phyloP scores from a whole-genome alignment of 2,113 vertebrate species.

The Cyanocitta stelleri region DNA sequence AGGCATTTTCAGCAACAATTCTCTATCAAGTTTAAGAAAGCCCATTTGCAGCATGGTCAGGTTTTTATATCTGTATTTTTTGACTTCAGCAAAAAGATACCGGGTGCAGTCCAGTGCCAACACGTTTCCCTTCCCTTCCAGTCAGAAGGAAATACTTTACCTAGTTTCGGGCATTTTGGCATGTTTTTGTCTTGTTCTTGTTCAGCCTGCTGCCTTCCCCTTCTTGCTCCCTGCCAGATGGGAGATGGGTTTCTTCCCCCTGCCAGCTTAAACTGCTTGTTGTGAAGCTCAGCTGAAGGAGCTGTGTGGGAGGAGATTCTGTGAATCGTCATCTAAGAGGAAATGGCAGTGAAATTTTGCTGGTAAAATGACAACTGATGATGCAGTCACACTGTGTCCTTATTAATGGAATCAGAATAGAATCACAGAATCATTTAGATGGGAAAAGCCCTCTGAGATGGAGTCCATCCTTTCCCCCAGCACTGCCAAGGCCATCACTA shows the following conservation, averaged over 20 bases:
- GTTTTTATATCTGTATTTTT: background rate
- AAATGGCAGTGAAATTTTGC: background rate
- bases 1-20: background rate
- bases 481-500: background rate
- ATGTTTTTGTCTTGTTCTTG: background rate
- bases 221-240: background rate
- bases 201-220: background rate
- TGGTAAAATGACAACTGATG: background rate
- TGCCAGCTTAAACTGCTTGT: background rate
- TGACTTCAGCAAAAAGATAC: background rate
- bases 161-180: background rate
- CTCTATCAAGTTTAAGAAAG: background rate
- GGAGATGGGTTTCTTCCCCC: background rate
- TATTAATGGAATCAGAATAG: background rate
- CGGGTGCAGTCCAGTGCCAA: rapidly evolving
- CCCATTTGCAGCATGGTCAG: background rate
- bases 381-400: background rate
- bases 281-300: background rate
- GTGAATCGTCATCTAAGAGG: background rate
- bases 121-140: background rate
- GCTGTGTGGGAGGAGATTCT: background rate
- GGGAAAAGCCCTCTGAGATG: background rate
- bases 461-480: background rate
- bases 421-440: background rate
- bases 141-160: background rate